These are phyloP conservation scores for Picus viridis DNA, from an alignment of 2,797 vertebrate species.

Conservation along the genomic window DNA sequence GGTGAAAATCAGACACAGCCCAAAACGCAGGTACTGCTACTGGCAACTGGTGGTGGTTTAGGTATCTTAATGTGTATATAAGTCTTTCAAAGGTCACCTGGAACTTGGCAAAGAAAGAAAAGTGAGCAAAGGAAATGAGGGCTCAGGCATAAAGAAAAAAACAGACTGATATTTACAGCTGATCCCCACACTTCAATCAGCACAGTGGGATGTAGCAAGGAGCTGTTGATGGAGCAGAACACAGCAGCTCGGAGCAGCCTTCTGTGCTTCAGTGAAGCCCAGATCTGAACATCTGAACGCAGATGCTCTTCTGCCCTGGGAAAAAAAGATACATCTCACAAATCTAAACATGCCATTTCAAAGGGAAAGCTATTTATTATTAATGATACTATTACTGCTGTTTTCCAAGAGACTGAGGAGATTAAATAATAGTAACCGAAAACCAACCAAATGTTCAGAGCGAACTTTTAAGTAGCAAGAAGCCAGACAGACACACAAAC, in stretches of 20 bases:
- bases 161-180: neutral
- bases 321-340: neutral
- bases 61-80: neutral
- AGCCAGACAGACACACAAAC: neutral
- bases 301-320: neutral
- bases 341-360: neutral
- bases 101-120: neutral
- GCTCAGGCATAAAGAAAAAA: neutral
- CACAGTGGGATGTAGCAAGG: accelerated
- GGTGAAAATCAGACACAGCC: neutral
- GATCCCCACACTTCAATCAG: accelerated
- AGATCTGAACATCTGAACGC: neutral
- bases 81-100: neutral
- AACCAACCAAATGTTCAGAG: neutral
- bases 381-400: neutral
- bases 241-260: neutral
- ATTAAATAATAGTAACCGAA: neutral
- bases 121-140: neutral
- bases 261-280: neutral
- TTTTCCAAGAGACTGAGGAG: neutral
- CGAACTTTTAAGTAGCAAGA: neutral
- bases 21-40: neutral
- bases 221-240: neutral
- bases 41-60: neutral
- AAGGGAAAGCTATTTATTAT: neutral